Conservation (phyloP, 2,888 invertebrate species). For the Hypomecis atomaria region DNA sequence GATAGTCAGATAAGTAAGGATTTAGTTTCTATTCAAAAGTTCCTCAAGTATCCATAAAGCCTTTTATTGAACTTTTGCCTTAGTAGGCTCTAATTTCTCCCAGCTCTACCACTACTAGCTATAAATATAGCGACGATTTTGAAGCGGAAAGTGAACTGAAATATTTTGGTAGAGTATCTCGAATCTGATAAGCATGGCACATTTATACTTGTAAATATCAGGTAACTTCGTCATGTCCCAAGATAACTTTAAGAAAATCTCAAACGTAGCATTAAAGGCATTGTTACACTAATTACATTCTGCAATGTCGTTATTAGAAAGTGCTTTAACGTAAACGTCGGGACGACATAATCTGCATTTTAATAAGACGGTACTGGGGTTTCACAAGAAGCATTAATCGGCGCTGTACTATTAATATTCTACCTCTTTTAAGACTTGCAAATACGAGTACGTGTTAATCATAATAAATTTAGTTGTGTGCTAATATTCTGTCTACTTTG, state of each 20-base stretch:
- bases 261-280: constrained; percentile 6
- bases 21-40: too few species aligned
- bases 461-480: too few species aligned
- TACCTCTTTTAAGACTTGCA: constrained; percentile 9
- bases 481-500: too few species aligned
- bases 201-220: neutral
- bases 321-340: constrained; percentile 9
- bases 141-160: neutral
- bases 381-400: constrained; percentile 12
- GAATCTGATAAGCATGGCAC: neutral
- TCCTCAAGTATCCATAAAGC: too few species aligned
- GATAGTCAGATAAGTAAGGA: too few species aligned
- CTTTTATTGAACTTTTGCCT: too few species aligned
- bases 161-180: neutral
- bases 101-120: too few species aligned
- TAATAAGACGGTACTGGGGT: constrained; percentile 16
- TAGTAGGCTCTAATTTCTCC: too few species aligned
- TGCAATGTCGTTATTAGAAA: constrained; percentile 24
- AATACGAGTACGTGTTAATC: constrained; percentile 18
- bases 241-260: neutral
- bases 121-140: too few species aligned
- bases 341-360: constrained; percentile 26
- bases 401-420: constrained; percentile 3
- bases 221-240: neutral
- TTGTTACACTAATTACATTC: constrained; percentile 21